phyloP scores from a whole-genome alignment of 2,888 invertebrate genomes.

The Uropetala carovei region DNA sequence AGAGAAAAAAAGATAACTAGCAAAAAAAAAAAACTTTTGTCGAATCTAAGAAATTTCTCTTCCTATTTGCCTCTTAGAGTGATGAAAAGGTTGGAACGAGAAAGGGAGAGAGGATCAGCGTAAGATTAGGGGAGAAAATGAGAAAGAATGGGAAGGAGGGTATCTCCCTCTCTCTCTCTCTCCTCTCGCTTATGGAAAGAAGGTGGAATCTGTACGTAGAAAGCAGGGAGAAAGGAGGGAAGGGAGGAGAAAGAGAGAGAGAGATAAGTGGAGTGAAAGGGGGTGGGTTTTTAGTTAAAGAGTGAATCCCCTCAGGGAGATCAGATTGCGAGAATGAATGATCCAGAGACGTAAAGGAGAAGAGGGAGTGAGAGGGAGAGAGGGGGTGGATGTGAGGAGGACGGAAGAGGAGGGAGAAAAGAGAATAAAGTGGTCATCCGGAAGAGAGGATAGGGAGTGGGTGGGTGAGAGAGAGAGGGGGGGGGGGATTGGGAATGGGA shows the following conservation, averaged over 20 bases:
- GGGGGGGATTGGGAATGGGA: not conserved
- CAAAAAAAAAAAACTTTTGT: too few species aligned
- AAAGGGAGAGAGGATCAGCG: not conserved
- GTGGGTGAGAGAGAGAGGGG: not conserved
- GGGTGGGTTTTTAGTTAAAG: not conserved
- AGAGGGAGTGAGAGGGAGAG: not conserved
- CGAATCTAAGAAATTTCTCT: too few species aligned
- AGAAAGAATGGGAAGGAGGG: not conserved
- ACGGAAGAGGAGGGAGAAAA: not conserved
- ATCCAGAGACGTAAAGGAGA: not conserved
- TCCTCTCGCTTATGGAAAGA: not conserved
- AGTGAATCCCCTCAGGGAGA: slow-evolving; percentile 9
- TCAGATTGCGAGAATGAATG: slow-evolving; percentile 32
- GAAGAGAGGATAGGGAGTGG: not conserved
- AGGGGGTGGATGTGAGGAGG: not conserved
- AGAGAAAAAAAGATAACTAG: too few species aligned
- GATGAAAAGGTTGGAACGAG: too few species aligned
- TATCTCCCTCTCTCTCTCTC: too few species aligned
- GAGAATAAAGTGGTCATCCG: slow-evolving; percentile 21
- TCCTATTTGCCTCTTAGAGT: too few species aligned
- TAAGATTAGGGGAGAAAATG: not conserved
- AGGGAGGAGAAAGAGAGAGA: not conserved
- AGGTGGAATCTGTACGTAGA: not conserved
- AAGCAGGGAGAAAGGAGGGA: not conserved
- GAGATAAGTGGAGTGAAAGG: slow-evolving; percentile 27